These are phyloP conservation scores for Thomomys bottae DNA, from an alignment of 2,113 vertebrate genomes.

Conservation along the genomic window DNA sequence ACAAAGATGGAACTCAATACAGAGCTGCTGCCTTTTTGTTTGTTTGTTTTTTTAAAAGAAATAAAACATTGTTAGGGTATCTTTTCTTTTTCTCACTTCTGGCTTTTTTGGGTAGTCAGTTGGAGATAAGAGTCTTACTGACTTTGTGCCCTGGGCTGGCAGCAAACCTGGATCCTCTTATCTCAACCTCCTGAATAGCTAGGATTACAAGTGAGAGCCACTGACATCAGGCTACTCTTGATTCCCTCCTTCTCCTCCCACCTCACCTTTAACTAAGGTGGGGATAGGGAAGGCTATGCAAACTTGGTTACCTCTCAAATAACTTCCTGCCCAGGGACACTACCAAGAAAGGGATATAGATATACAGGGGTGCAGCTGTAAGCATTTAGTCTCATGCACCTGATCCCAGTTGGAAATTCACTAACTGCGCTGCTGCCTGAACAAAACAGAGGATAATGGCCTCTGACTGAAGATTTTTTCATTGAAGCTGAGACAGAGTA, in stretches of 20 bases:
- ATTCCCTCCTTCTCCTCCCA: neutral
- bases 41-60: too few species aligned
- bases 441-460: slow-evolving; percentile 63
- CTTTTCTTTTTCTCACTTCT: too few species aligned
- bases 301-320: slow-evolving; percentile 6
- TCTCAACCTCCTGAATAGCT: too few species aligned
- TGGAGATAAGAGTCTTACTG: too few species aligned
- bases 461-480: slow-evolving; percentile 69
- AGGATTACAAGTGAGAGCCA: too few species aligned
- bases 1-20: neutral
- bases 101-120: too few species aligned
- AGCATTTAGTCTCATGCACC: slow-evolving; percentile 39
- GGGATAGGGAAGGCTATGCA: neutral
- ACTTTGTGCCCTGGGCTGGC: too few species aligned
- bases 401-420: slow-evolving; percentile 64
- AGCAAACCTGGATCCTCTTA: too few species aligned
- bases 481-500: slow-evolving; percentile 60
- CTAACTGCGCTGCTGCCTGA: slow-evolving; percentile 52
- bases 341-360: neutral
- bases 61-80: too few species aligned
- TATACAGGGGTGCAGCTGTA: neutral
- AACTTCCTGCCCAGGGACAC: neutral
- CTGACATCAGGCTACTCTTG: neutral
- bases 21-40: neutral
- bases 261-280: neutral